These are phyloP conservation scores for Amphimedon queenslandica DNA, from an alignment of 37 sponge, comb jelly and placozoan genomes.

Conservation along the genomic window DNA sequence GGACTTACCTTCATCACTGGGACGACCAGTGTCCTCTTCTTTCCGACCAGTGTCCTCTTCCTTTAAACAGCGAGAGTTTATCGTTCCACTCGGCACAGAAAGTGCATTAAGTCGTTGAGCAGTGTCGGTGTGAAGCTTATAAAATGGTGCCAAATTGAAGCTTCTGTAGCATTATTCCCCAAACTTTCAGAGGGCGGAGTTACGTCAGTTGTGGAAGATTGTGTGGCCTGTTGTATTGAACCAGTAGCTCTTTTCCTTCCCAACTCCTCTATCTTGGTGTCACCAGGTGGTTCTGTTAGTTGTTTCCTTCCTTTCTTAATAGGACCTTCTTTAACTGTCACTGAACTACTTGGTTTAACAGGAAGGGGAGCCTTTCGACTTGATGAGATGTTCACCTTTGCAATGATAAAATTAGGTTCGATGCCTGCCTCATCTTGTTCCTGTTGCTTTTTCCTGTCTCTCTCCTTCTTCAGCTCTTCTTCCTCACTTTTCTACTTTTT, in stretches of 20 bases:
- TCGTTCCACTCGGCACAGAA: slow-evolving; percentile 46
- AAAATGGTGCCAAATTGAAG: slow-evolving; percentile 30
- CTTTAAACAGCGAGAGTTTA: slow-evolving; percentile 15
- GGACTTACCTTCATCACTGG: no score
- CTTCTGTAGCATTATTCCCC: no score
- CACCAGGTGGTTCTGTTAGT: no score
- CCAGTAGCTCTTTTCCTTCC: no score
- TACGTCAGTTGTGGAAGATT: no score
- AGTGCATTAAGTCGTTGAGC: background rate
- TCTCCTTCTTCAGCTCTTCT: slow-evolving; percentile 17
- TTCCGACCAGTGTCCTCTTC: background rate
- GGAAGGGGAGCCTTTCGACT: background rate
- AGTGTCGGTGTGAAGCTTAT: slow-evolving; percentile 38
- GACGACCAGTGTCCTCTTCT: slow-evolving; percentile 13
- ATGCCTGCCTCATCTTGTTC: slow-evolving; percentile 7
- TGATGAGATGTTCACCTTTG: background rate
- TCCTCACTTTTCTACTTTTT: background rate
- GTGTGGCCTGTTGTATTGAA: no score
- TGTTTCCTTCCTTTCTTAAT: background rate
- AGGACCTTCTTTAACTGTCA: background rate
- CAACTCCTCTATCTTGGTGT: no score
- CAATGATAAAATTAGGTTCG: background rate
- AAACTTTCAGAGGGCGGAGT: no score
- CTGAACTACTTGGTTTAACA: no score
- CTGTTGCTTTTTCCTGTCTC: slow-evolving; percentile 24